phyloP scores from a whole-genome alignment of 2,113 vertebrate genomes.

The Odobenus rosmarus region DNA sequence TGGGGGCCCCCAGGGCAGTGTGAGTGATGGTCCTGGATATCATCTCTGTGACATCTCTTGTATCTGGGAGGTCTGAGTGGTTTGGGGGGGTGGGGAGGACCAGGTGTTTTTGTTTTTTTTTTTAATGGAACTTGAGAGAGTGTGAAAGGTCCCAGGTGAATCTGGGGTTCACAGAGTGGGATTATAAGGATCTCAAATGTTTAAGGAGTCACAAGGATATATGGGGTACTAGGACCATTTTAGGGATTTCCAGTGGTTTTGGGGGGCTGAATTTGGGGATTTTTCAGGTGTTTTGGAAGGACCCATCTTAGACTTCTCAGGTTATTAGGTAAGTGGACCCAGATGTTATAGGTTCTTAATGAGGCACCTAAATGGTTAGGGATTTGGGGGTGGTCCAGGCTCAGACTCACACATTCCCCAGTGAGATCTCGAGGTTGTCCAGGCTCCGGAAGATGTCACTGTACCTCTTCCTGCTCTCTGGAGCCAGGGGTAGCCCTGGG shows the following conservation, averaged over 20 bases:
- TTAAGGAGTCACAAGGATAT: background rate
- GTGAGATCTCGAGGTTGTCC: slow-evolving; percentile 92
- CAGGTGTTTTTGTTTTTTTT: background rate
- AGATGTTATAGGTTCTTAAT: background rate
- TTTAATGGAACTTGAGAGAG: background rate
- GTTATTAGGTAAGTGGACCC: background rate
- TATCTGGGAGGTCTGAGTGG: background rate
- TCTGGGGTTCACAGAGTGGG: background rate
- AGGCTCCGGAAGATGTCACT: slow-evolving; percentile 95
- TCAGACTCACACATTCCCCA: slow-evolving; percentile 89
- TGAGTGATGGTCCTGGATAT: background rate
- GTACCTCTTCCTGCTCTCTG: slow-evolving; percentile 89
- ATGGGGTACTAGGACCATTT: background rate
- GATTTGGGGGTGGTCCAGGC: background rate
- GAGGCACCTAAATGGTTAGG: background rate
- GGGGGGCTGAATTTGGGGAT: background rate
- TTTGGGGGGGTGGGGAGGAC: background rate
- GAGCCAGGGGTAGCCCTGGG: slow-evolving; percentile 74
- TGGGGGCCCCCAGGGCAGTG: background rate
- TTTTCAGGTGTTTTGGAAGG: background rate
- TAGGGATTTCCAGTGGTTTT: background rate
- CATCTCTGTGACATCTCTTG: background rate
- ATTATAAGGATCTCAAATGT: background rate
- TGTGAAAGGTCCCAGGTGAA: background rate
- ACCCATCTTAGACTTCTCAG: background rate